Evolutionary conservation across 2,888 invertebrate genomes (phyloP), one percentile per base, ranked within the genome.

Genomic region (Drosophila dives): DNA sequence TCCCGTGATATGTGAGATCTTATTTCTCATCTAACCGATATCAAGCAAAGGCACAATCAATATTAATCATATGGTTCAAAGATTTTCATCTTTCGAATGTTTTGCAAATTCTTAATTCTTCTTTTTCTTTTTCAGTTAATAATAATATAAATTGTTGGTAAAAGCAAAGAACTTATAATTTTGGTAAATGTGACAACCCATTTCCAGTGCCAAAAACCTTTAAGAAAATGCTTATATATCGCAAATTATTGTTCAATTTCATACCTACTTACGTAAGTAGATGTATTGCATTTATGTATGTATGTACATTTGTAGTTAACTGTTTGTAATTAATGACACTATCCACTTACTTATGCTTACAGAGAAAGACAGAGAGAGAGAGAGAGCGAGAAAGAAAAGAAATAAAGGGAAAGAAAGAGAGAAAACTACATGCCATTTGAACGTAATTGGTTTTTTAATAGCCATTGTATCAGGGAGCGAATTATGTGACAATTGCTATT

Each of bases 361-460:
- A 34, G 36, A 51, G 53, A 42, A 17, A 42, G 40, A n/a, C 2
- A 11, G 42, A n/a, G 5, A n/a, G 34, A 34, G 12, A 12, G 34
- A 15, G 29, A 29, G 15, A 36, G 34, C 12, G 0, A 34, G 15
- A 17, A 2, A 36, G 2, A 40, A 61, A 49, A 54, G 55, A n/a
- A 60, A 63, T 20, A 10, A 36, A n/a, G 34, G 29, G 36, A 38
- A 33, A 26, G 68, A 59, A 23, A 0, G 26, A 29, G 23, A 23
- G 61, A 36, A 34, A 26, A 54, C 29, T 74, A 87, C 89, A 85
- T 64, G 86, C 33, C 72, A 80, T 73, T 86, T 83, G 78, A 86
- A 74, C 86, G 90, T 86, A 86, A 86, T 89, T 89, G 88, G 80
- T 65, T 85, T 89, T 86, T 89, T 89, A 86, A 86, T 86, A 86